Evolutionary conservation across 35 echinoderm and acorn worm species (phyloP), one percentile per base, ranked within the genome.

Genomic region (Anneissia japonica): DNA sequence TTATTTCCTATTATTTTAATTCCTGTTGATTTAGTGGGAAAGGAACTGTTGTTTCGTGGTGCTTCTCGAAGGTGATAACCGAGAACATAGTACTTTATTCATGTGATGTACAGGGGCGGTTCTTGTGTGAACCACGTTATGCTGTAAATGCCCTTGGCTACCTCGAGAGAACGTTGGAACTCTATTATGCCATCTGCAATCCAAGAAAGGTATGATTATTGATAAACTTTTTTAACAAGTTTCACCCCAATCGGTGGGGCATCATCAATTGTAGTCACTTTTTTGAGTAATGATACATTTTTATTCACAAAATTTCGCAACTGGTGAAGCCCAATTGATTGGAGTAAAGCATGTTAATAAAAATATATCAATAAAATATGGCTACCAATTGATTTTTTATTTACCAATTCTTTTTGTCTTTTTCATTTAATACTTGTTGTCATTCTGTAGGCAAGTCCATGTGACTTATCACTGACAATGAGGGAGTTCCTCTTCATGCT

Each of bases 401-500:
- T n/a, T n/a, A n/a, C n/a, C n/a, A n/a, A n/a, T n/a, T n/a, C n/a
- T n/a, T n/a, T n/a, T n/a, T n/a, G n/a, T n/a, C n/a, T n/a, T n/a
- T n/a, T n/a, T n/a, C n/a, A n/a, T n/a, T n/a, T n/a, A n/a, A n/a
- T n/a, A n/a, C n/a, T n/a, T n/a, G n/a, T n/a, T n/a, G n/a, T n/a
- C n/a, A n/a, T 41, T 3, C 39, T 76, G 0, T 38, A 99, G 96
- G 82, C 83, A 82, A 39, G 38, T 21, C 92, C 92, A 74, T 81
- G 89, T 64, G 96, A 99, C 34, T 83, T 82, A 31, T 89, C 90
- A 14, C 43, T 99, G 12, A 99, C 89, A 81, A 99, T 99, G 96
- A 37, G 96, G 0, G 92, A 92, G 31, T 99, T 99, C 79, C 86
- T 99, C 35, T 94, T 91, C 76, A 93, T 93, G 88, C 34, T 99